Evolutionary conservation across 1,140 invertebrate species (phyloP).

Genomic region (Drosophila obscura): DNA sequence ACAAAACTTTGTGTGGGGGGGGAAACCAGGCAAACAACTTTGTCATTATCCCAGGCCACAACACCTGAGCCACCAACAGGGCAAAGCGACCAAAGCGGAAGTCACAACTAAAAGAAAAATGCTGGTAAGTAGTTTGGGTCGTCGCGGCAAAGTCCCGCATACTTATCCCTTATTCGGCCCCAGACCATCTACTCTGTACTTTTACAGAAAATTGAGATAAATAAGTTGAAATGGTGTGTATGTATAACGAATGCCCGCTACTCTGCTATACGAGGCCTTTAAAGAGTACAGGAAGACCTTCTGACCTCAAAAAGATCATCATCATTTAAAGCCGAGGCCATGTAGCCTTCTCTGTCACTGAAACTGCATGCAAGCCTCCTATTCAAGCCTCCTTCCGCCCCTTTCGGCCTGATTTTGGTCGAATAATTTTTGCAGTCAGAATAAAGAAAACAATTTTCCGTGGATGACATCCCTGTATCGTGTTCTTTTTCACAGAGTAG

Average conservation of each 20-base stretch:
- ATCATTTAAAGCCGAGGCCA: too few species aligned
- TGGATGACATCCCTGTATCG: too few species aligned
- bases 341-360: neutral
- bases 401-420: too few species aligned
- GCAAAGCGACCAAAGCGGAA: conserved; percentile 14
- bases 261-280: too few species aligned
- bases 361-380: too few species aligned
- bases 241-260: too few species aligned
- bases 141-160: neutral
- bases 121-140: conserved; percentile 25
- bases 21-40: conserved; percentile 30
- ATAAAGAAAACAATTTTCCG: too few species aligned
- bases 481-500: too few species aligned
- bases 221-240: neutral
- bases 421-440: too few species aligned
- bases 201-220: neutral
- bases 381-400: too few species aligned
- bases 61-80: conserved; percentile 31
- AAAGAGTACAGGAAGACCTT: too few species aligned
- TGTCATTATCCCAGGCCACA: conserved; percentile 38
- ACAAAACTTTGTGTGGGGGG: conserved; percentile 21
- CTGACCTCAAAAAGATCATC: too few species aligned
- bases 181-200: neutral
- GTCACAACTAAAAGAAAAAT: conserved; percentile 25
- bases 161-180: conserved; percentile 7